Evolutionary conservation across 2,797 vertebrate genomes (phyloP).

Genomic region (Ceryle rudis): DNA sequence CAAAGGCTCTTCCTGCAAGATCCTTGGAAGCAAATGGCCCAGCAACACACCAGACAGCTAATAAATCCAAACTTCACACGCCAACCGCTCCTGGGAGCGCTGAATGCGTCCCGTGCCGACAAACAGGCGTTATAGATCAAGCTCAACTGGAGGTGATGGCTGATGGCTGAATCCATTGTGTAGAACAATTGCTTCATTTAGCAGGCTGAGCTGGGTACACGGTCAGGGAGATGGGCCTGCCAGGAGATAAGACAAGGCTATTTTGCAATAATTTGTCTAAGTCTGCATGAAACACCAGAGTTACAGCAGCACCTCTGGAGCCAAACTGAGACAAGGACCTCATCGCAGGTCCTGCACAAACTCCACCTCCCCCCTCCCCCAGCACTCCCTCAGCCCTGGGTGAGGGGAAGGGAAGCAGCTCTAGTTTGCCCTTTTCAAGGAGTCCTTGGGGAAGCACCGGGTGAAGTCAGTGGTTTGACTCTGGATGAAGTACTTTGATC

Average conservation of each 20-base stretch:
- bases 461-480: background rate
- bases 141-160: background rate
- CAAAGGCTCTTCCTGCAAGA: background rate
- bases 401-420: background rate
- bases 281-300: background rate
- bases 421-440: background rate
- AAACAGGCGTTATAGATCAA: background rate
- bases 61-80: background rate
- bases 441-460: background rate
- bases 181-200: background rate
- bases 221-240: background rate
- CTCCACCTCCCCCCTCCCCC: background rate
- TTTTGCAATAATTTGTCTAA: background rate
- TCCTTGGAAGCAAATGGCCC: background rate
- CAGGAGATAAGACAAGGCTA: background rate
- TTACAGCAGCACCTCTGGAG: background rate
- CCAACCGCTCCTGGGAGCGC: background rate
- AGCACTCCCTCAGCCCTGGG: background rate
- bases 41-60: slow-evolving; percentile 3
- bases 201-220: background rate
- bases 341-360: background rate
- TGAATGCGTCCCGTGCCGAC: background rate
- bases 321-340: background rate
- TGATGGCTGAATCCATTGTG: background rate
- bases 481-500: background rate